Evolutionary conservation across 2,888 invertebrate species (phyloP).

Genomic region (Tortrix viridana): DNA sequence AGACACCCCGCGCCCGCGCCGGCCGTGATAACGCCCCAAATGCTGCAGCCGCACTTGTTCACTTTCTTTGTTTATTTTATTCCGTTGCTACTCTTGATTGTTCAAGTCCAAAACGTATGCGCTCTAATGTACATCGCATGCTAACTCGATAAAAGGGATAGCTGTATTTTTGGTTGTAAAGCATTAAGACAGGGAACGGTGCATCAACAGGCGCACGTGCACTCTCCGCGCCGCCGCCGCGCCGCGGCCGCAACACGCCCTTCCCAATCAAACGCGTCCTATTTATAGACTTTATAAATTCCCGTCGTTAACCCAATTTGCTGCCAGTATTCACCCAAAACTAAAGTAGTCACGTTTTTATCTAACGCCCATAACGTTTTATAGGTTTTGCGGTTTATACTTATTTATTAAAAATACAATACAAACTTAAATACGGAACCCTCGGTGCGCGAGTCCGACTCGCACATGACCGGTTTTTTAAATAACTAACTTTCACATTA

Average conservation of each 20-base stretch:
- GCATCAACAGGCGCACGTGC: constrained; percentile 16
- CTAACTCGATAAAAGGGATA: no score
- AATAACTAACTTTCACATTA: not conserved
- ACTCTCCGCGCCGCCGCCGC: constrained; percentile 10
- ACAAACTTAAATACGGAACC: no score
- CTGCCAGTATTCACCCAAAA: constrained; percentile 8
- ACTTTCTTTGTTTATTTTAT: constrained; percentile 28
- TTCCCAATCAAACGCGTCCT: constrained; percentile 35
- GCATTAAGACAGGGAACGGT: constrained; percentile 10
- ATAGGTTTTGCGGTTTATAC: no score
- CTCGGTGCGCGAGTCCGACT: no score
- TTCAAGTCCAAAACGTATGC: no score
- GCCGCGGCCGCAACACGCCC: constrained; percentile 24
- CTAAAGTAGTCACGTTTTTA: constrained; percentile 5
- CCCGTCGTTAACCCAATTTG: constrained; percentile 28
- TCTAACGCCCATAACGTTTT: no score
- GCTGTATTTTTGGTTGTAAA: no score
- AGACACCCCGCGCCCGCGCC: constrained; percentile 14
- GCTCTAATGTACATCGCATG: no score
- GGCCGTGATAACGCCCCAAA: constrained; percentile 5
- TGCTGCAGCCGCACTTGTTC: constrained; percentile 21
- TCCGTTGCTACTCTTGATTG: no score
- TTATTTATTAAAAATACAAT: no score
- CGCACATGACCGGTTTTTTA: no score
- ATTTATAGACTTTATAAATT: constrained; percentile 38